phyloP scores from a whole-genome alignment of 2,113 vertebrate species.

The Tapirus terrestris region DNA sequence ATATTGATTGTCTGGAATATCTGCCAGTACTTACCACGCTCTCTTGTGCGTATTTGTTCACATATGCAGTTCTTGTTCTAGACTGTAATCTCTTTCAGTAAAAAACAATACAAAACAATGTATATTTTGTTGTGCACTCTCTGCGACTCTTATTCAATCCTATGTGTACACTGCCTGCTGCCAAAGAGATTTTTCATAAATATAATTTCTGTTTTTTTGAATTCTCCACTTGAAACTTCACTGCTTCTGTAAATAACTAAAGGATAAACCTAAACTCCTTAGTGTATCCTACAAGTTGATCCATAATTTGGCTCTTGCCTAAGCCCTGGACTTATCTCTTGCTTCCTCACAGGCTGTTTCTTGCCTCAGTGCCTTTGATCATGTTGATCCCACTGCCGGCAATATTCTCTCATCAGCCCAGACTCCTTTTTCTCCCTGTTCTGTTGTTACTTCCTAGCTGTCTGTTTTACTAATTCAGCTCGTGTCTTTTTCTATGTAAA shows the following conservation, averaged over 20 bases:
- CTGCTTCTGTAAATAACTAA: neutral
- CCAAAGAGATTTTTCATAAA: neutral
- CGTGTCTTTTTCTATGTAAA: neutral
- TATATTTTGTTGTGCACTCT: neutral
- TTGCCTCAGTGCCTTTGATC: neutral
- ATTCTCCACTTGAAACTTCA: conserved; percentile 22
- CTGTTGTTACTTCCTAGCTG: neutral
- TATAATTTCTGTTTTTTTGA: neutral
- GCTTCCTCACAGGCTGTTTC: neutral
- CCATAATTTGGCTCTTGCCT: neutral
- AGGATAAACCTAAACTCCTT: neutral
- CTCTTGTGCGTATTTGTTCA: neutral
- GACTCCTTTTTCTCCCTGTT: neutral
- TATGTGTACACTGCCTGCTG: neutral
- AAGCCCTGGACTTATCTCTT: neutral
- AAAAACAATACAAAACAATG: neutral
- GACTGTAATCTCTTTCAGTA: neutral
- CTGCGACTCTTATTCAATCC: neutral
- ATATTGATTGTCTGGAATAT: neutral
- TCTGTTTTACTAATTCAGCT: neutral
- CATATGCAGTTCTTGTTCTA: neutral
- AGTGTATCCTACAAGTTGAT: neutral
- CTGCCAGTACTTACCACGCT: neutral
- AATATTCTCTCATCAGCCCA: neutral
- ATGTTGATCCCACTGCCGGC: neutral